Evolutionary conservation across 2,113 vertebrate species (phyloP).

Genomic region (Cephalopterus ornatus): DNA sequence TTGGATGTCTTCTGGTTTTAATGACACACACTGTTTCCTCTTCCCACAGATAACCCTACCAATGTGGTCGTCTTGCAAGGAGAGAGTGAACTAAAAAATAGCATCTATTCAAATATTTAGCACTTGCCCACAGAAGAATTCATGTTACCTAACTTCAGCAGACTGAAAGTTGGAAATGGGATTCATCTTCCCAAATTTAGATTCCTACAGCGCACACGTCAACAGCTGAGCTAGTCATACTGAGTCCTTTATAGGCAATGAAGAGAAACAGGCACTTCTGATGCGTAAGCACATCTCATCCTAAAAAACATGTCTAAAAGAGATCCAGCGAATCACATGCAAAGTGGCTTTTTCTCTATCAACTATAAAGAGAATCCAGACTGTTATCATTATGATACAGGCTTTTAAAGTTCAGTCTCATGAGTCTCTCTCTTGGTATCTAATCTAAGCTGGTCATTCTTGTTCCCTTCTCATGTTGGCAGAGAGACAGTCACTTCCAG

Average conservation of each 20-base stretch:
- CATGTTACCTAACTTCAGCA: slow-evolving; percentile 58
- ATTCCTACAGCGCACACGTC: slow-evolving; percentile 51
- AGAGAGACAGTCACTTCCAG: neutral
- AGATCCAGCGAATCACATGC: neutral
- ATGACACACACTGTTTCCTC: slow-evolving; percentile 46
- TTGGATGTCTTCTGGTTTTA: slow-evolving; percentile 42
- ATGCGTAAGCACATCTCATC: slow-evolving; percentile 60
- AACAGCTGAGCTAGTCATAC: slow-evolving; percentile 57
- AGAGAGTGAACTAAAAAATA: slow-evolving; percentile 57
- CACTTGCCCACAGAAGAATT: slow-evolving; percentile 53
- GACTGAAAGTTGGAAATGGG: slow-evolving; percentile 44
- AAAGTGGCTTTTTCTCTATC: neutral
- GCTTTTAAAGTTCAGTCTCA: neutral
- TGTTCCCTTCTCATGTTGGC: fast-evolving
- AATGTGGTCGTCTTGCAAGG: slow-evolving; percentile 43
- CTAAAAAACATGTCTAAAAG: slow-evolving; percentile 24
- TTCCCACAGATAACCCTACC: slow-evolving; percentile 51
- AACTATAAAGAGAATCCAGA: neutral
- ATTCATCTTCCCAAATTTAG: slow-evolving; percentile 62
- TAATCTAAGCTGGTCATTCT: neutral
- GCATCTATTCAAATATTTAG: slow-evolving; percentile 56
- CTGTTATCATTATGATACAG: neutral
- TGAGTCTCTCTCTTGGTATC: neutral
- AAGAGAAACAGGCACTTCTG: slow-evolving; percentile 47
- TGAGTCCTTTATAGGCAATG: slow-evolving; percentile 54